Conservation (phyloP, 35 echinoderm and acorn worm species). For the Eucidaris tribuloides region DNA sequence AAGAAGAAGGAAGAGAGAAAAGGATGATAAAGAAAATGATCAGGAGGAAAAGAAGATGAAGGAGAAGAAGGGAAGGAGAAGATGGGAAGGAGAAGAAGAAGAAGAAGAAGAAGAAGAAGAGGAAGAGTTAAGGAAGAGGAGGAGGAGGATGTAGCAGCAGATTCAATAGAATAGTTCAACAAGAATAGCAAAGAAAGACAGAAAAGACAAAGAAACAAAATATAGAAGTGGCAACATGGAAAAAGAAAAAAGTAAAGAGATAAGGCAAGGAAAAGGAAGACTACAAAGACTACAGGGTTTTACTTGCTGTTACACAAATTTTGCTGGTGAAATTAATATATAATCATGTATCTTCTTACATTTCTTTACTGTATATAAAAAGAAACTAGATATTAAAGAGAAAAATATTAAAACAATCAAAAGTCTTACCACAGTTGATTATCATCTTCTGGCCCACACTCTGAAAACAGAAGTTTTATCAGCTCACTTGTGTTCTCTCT, state of each 20-base stretch:
- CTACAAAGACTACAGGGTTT: no score
- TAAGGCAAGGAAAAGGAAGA: no score
- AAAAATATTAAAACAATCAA: not conserved
- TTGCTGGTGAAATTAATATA: no score
- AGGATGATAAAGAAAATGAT: not conserved
- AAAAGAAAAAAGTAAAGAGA: no score
- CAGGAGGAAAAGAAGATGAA: not conserved
- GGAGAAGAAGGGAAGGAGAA: not conserved
- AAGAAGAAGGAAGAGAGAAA: not conserved
- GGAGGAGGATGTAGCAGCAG: not conserved
- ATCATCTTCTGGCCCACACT: conserved; percentile 95
- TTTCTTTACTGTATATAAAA: no score
- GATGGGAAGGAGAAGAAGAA: not conserved
- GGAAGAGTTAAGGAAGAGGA: not conserved
- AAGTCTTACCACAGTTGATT: conserved; percentile 71
- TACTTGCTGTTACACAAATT: no score
- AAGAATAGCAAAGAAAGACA: not conserved
- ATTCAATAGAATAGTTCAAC: not conserved
- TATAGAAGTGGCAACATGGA: no score
- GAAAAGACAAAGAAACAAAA: not conserved
- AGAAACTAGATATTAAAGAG: no score
- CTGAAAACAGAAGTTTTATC: conserved; percentile 72
- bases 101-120: not conserved
- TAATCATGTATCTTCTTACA: no score
- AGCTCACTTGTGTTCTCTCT: conserved; percentile 77